These are phyloP conservation scores for Phaetusa simplex DNA, from an alignment of 2,113 vertebrate genomes.

Conservation along the genomic window DNA sequence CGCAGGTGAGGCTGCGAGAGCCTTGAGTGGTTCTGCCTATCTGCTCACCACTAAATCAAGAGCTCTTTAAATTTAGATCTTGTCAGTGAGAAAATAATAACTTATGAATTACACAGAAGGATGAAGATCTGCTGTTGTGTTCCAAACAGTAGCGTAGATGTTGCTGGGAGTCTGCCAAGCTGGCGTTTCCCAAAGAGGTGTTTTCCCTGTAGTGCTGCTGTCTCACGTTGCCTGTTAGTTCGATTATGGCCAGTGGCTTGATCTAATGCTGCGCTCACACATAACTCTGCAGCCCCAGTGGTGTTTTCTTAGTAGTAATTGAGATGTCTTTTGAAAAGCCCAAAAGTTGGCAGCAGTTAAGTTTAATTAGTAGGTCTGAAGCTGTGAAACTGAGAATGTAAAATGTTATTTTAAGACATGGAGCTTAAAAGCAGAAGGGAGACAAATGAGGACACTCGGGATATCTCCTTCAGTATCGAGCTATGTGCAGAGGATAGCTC, in stretches of 20 bases:
- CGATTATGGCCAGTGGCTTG: background rate
- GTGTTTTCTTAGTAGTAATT: background rate
- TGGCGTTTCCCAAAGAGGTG: background rate
- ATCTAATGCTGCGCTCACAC: background rate
- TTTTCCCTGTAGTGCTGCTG: background rate
- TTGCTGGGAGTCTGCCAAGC: background rate
- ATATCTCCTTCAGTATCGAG: background rate
- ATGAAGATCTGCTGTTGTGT: background rate
- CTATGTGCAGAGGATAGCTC: background rate
- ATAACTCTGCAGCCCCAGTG: background rate
- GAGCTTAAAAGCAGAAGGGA: background rate
- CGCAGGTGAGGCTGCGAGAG: background rate
- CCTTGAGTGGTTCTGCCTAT: background rate
- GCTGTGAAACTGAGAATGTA: background rate
- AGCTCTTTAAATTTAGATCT: background rate
- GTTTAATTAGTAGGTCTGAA: background rate
- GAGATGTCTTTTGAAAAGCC: background rate
- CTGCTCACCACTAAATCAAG: background rate
- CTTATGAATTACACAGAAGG: background rate
- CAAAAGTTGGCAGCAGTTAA: background rate
- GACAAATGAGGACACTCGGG: background rate
- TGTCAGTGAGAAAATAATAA: background rate
- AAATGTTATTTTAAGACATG: background rate
- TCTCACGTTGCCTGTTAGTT: background rate
- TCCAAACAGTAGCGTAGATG: background rate